Base-by-base conservation (phyloP, 1,140 invertebrate genomes). In the Lepidurus arcticus region DNA sequence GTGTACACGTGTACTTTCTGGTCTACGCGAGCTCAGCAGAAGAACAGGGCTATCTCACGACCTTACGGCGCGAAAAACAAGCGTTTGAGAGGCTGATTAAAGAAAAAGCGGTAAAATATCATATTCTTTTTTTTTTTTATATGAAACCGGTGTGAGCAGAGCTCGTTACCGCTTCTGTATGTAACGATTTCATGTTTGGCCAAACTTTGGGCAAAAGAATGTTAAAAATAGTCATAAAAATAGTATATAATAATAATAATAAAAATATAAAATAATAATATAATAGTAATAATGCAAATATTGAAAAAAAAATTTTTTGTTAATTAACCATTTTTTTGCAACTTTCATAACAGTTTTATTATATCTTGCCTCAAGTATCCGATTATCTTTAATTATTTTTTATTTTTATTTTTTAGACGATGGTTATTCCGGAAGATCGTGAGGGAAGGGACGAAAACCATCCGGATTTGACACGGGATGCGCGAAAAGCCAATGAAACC, bases 21-120 rank as follows among this genome's bases (percentile, higher is more conserved):
- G 90, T 97, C 74, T 95, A 97, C 84, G 90, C 91, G 11, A 92
- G 92, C 42, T 97, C 96, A 24, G 93, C 95, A 0, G 97, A 99
- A 87, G 97, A 98, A 85, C 97, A 98, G 87, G 90, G 92, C 4
- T 98, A 98, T 85, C 86, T 99, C 16, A 98, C 95, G 1, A 90
- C 92, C 7, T 86, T 99, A 73, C 88, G 94, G 79, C 89, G 91
- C 80, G 97, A 99, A 85, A 98, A 98, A 85, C 90, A 94, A 83
- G 93, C 96, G 0, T 98, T 99, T 87, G 96, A 98, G 84, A 88
- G 89, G 81, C 88, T 99, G 6, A 98, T 97, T 80, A 89, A 92
- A 84, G 91, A 94, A 34, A 98, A 98, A 88, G 91, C 92, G 82
- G 94, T 96, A 87, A 89, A 88, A 42, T 24, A 24, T 24, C 24